phyloP scores from a whole-genome alignment of 23 tunicate species.

The Aplidium turbinatum region DNA sequence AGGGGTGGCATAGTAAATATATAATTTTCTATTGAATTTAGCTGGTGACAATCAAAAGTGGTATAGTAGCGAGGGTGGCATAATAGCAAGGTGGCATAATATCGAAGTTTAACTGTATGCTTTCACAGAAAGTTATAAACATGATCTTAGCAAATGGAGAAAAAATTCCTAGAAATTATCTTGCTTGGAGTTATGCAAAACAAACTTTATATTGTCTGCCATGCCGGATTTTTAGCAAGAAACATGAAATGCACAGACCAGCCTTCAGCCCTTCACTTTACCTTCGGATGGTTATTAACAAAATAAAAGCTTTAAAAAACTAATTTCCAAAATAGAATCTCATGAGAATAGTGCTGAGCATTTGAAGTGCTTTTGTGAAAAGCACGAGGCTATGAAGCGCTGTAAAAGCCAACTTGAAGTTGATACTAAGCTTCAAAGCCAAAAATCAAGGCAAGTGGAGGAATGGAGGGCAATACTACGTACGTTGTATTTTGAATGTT shows the following conservation, averaged over 20 bases:
- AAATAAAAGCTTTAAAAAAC: neutral
- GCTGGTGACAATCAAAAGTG: no score
- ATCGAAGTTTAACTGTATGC: no score
- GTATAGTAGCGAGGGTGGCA: no score
- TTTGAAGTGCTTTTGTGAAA: constrained; percentile 1
- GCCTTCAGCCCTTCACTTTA: no score
- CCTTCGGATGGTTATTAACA: neutral
- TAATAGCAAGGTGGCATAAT: no score
- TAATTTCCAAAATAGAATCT: neutral
- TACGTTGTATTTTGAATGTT: no score
- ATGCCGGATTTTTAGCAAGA: constrained; percentile 12
- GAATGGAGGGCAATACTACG: neutral
- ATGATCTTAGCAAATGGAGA: constrained; percentile 1
- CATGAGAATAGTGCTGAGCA: constrained; percentile 16
- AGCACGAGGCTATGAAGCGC: neutral
- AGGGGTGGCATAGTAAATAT: no score
- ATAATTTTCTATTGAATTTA: no score
- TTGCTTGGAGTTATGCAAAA: constrained; percentile 3
- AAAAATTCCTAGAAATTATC: neutral
- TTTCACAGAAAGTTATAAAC: no score
- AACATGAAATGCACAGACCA: neutral
- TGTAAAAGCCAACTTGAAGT: no score
- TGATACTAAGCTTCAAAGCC: no score
- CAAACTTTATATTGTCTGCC: constrained; percentile 6
- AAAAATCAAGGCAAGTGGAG: no score